Conservation (phyloP, 2,113 vertebrate genomes). For the Mellivora capensis region DNA sequence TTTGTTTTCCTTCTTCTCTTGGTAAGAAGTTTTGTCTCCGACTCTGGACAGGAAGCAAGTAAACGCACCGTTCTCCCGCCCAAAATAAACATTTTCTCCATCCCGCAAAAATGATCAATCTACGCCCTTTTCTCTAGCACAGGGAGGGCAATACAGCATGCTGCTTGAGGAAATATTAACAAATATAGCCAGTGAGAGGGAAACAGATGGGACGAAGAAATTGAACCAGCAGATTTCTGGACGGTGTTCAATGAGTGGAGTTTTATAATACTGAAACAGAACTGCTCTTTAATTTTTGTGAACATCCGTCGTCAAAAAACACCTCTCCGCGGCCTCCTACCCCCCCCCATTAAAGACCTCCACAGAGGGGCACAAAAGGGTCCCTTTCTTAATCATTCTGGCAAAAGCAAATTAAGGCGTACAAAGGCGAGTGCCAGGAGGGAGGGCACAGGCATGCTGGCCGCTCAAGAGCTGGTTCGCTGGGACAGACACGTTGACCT, state of each 20-base stretch:
- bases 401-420: constrained; percentile 78
- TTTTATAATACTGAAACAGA: constrained; percentile 82
- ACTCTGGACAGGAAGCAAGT: constrained; percentile 72
- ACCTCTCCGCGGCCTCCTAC: constrained; percentile 56
- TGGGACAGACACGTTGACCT: constrained; percentile 80
- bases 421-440: constrained; percentile 82
- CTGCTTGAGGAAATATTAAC: constrained; percentile 88
- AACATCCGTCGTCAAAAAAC: constrained; percentile 72
- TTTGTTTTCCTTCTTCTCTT: not conserved
- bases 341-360: constrained; percentile 68
- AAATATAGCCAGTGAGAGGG: constrained; percentile 85
- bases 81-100: constrained; percentile 80
- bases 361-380: constrained; percentile 72
- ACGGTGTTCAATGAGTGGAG: constrained; percentile 81
- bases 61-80: constrained; percentile 66
- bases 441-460: constrained; percentile 79
- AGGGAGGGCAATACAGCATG: constrained; percentile 83
- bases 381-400: constrained; percentile 77
- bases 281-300: constrained; percentile 81
- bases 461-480: constrained; percentile 77
- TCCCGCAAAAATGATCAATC: constrained; percentile 86
- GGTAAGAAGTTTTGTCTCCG: constrained; percentile 62
- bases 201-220: constrained; percentile 88
- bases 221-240: constrained; percentile 87
- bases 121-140: constrained; percentile 81